Base-by-base conservation (phyloP, 2,113 vertebrate species). In the Nyctibius bracteatus region DNA sequence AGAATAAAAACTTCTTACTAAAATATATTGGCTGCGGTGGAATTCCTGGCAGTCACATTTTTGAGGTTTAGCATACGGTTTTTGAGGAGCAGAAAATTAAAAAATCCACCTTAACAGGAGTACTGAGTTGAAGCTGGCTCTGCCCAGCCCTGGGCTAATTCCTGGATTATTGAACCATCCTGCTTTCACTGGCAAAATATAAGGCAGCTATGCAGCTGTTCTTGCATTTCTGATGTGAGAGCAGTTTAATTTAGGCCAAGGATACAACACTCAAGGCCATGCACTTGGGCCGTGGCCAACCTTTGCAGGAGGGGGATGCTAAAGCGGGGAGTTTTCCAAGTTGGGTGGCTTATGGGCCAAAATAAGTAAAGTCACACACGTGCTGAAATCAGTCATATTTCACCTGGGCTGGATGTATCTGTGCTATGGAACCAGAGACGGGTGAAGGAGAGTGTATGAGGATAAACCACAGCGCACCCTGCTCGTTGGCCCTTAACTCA, bases 201-300 rank as follows among this genome's bases (percentile, higher is more conserved):
- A 83, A 83, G 86, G 68, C 43, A 73, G 61, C 68, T 92, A 17
- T 92, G 89, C 81, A 92, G 78, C 89, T 79, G 81, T 68, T 78
- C 84, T 85, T 86, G 73, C 39, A 8, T 74, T 91, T 46, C 54
- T 92, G 49, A 44, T 86, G 63, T 14, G 67, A 65, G 72, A 78
- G 62, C 44, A 57, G 65, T 71, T 90, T 79, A 75, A 61, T 89
- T 92, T 62, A 75, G 86, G 84, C 73, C 87, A 90, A 96, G 86
- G 86, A 85, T 78, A 6, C 31, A 63, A 8, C 52, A 25, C 11
- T 52, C 30, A 71, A 58, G 58, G 37, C 66, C 61, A 52, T 52
- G 43, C 33, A 21, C 73, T 27, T 94, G 94, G 65, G 62, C 31
- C 6, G 3, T 27, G n/a, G 78, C 68, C 94, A 84, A 52, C 47